Base-by-base conservation (phyloP, 2,888 invertebrate genomes). In the Orthosia gracilis region DNA sequence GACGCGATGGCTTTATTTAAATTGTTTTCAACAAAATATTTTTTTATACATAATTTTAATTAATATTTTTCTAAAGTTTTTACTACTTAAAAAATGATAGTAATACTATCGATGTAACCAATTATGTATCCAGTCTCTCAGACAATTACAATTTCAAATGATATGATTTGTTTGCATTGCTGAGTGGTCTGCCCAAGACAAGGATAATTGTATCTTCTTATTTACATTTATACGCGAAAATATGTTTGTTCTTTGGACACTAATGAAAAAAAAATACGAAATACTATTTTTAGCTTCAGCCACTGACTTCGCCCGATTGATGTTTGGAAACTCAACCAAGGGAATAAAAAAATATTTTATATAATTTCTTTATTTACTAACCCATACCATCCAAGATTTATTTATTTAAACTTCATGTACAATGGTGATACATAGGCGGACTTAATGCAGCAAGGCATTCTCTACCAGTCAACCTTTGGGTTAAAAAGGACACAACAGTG, bases 121-220 rank as follows among this genome's bases (percentile, higher is more conserved):
- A 86, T 81, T 85, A 82, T 21, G 45, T 80, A 61, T n/a, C 12
- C 61, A 65, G 73, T n/a, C 15, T 52, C 50, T 65, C 77, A 85
- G 86, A 85, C 84, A 73, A 89, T 89, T 86, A 85, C 67, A 81
- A 89, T 88, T 89, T 87, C 87, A 89, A 89, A 89, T 88, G 61
- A 78, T 73, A 78, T 78, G 77, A 82, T 87, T 83, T 83, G 75
- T 83, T 86, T 87, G 68, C 55, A 15, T 64, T 73, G 78, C 61
- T 70, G 69, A 62, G 63, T 59, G 40, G 31, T 57, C 62, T 31
- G 58, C 23, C 57, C 11, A 67, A 73, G 67, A 71, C 54, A 61
- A 61, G 76, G 76, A 79, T 85, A 82, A 74, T 72, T 85, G 63
- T 59, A 62, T 74, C 31, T 67, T 45, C 50, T 71, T 57, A 82